Evolutionary conservation across 2,113 vertebrate species (phyloP), one percentile per base, ranked within the genome.

Genomic region (Benitochromis conjunctus): DNA sequence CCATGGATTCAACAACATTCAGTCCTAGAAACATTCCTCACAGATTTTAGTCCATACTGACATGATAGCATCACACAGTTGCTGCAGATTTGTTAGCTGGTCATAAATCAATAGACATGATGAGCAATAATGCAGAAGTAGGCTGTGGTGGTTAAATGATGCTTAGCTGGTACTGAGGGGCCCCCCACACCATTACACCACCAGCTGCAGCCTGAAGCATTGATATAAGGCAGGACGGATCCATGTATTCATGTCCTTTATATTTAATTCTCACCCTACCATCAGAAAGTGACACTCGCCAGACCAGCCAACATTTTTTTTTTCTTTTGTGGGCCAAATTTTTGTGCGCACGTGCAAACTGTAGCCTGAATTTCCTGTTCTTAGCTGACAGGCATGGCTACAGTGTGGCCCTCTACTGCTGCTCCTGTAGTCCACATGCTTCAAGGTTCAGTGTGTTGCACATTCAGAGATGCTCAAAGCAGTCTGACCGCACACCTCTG

Each of bases 171-270:
- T 26, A 16, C 21, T 43, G 8, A 46, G 21, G 21, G 66, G 21
- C 1, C 41, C 41, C 66, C 14, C 13, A 18, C 41, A 48, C 21
- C 8, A 29, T 48, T 29, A 46, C n/a, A 46, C 64, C 24, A 69
- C 12, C 38, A 26, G n/a, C 41, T 46, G 38, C 38, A 46, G 62
- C 62, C 62, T 66, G n/a, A 41, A 38, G 19, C 11, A 13, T 41
- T 21, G 0, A 9, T 41, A 14, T 3, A 38, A 66, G 36, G 62
- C 58, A 62, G 29, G 58, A 62, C 2, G 9, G 58, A 36, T 36
- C 1, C 60, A 64, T 36, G 31, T 21, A 41, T 66, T 0, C 11
- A 66, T 14, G 19, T 9, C 0, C 0, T 66, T 41, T 41, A 24
- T 13, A 21, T 41, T 41, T 13, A 8, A 66, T 66, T 38, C 19